Conservation (phyloP, 2,797 vertebrate genomes). For the Taenioides sp. region DNA sequence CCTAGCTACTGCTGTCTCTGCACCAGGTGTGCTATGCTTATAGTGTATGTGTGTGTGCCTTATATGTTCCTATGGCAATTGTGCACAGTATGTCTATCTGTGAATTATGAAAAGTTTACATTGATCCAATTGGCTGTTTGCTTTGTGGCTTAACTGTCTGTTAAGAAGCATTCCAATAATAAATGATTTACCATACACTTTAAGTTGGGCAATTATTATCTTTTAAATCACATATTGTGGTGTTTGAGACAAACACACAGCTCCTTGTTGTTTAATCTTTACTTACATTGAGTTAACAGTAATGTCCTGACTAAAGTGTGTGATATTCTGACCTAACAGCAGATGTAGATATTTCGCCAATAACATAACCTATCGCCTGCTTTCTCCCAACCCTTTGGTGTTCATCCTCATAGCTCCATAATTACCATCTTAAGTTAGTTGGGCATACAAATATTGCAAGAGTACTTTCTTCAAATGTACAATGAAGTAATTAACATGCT, state of each 20-base stretch:
- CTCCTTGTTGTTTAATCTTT: too few species aligned
- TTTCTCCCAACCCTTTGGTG: conserved; percentile 3
- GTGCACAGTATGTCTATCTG: conserved; percentile 45
- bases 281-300: too few species aligned
- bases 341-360: conserved; percentile 47
- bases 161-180: conserved; percentile 74
- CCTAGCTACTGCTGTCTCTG: conserved; percentile 53
- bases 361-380: conserved; percentile 5
- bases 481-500: background rate
- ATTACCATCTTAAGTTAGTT: too few species aligned
- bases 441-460: background rate
- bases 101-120: conserved; percentile 35
- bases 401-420: background rate
- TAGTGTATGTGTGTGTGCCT: conserved; percentile 59
- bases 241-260: too few species aligned
- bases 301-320: background rate
- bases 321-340: conserved; percentile 14
- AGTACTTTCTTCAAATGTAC: background rate
- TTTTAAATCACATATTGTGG: background rate
- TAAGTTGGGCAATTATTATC: background rate
- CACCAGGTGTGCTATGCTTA: conserved; percentile 52
- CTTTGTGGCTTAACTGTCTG: conserved; percentile 62
- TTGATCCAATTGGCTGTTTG: conserved; percentile 50
- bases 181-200: conserved; percentile 36
- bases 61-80: conserved; percentile 49